Evolutionary conservation across 2,888 invertebrate species (phyloP).

Genomic region (Fabriciana adippe): DNA sequence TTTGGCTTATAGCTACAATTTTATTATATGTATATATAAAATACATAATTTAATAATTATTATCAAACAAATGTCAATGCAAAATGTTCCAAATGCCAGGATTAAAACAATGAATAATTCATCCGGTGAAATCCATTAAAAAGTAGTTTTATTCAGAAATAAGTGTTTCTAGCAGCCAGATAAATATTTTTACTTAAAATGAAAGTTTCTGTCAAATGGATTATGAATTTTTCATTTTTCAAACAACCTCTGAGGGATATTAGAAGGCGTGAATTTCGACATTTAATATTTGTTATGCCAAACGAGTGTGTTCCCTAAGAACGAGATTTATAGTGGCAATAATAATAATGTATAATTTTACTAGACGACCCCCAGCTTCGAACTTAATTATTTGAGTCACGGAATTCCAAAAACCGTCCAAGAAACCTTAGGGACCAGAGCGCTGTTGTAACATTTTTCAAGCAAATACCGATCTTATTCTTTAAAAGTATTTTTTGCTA

Average conservation of each 20-base stretch:
- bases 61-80: too few relatives aligned
- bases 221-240: too few relatives aligned
- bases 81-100: too few relatives aligned
- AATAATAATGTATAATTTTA: conserved; percentile 79
- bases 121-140: background rate
- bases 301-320: conserved; percentile 67
- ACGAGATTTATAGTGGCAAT: conserved; percentile 77
- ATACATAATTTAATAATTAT: too few relatives aligned
- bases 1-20: too few relatives aligned
- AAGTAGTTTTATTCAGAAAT: background rate
- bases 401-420: conserved; percentile 74
- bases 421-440: conserved; percentile 72
- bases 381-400: conserved; percentile 81
- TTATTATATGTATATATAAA: too few relatives aligned
- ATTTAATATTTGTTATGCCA: conserved; percentile 62
- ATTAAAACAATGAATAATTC: too few relatives aligned
- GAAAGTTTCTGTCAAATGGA: too few relatives aligned
- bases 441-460: conserved; percentile 70
- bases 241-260: too few relatives aligned
- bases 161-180: background rate
- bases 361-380: conserved; percentile 67
- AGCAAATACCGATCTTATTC: conserved; percentile 59
- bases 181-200: too few relatives aligned
- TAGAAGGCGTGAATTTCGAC: conserved; percentile 34
- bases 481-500: conserved; percentile 70